phyloP scores from a whole-genome alignment of 2,888 invertebrate genomes.

The Synergus gifuensis region DNA sequence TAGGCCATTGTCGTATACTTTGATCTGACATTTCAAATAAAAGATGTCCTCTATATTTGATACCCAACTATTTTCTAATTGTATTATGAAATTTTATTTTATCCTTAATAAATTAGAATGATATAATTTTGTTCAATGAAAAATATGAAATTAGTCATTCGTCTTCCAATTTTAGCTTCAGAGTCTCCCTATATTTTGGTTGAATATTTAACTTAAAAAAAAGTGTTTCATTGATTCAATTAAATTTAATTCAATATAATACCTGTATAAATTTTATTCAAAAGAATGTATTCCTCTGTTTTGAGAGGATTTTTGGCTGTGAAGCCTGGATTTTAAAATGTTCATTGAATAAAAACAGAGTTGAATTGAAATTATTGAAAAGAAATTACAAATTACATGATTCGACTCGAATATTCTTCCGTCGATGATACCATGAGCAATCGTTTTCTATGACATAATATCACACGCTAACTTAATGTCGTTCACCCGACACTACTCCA shows the following conservation, averaged over 20 bases:
- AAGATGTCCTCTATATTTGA: background rate
- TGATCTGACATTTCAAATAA: background rate
- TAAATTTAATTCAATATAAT: no score
- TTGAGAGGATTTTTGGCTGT: no score
- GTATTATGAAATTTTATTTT: no score
- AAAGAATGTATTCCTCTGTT: no score
- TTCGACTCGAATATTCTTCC: constrained; percentile 43
- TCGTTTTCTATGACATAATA: constrained; percentile 16
- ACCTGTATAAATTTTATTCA: no score
- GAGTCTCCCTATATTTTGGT: no score
- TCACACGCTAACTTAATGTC: constrained; percentile 26
- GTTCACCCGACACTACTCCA: background rate
- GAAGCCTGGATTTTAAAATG: no score
- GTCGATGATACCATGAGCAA: constrained; percentile 37
- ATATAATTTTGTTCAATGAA: background rate
- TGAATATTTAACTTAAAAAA: no score
- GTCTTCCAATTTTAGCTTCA: no score
- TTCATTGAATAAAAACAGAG: background rate
- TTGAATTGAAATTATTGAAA: constrained; percentile 51
- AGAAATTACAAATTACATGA: constrained; percentile 62
- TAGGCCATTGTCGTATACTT: background rate
- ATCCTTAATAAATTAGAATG: background rate
- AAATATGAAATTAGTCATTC: no score
- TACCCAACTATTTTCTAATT: background rate
- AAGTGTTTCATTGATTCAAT: no score